These are phyloP conservation scores for Tethea ocularis DNA, from an alignment of 2,888 invertebrate genomes.

Conservation along the genomic window DNA sequence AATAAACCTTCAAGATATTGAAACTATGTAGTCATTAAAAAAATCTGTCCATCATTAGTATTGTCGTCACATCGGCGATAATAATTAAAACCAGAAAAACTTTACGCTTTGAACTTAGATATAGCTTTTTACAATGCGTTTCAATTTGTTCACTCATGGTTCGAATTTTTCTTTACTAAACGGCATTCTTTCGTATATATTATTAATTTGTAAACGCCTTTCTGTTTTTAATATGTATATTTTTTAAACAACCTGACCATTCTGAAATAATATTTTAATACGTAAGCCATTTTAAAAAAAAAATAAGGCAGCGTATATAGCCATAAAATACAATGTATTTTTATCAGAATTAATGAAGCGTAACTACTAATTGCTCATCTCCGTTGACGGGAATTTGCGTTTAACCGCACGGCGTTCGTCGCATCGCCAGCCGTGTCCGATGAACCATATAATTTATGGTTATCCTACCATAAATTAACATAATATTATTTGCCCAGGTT, in stretches of 20 bases:
- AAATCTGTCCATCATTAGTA: background rate
- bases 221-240: background rate
- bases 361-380: constrained; percentile 36
- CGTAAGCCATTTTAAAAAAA: too few species aligned
- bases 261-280: too few species aligned
- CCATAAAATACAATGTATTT: too few species aligned
- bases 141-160: background rate
- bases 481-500: constrained; percentile 8
- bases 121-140: background rate
- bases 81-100: background rate
- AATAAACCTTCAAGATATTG: too few species aligned
- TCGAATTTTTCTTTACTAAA: background rate
- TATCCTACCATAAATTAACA: constrained; percentile 45
- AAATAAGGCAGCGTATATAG: too few species aligned
- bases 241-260: background rate
- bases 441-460: constrained; percentile 35
- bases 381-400: constrained; percentile 18
- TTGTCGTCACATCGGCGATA: background rate
- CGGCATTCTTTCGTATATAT: background rate
- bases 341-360: constrained; percentile 19
- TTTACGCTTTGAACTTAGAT: background rate
- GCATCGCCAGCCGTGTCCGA: constrained; percentile 23
- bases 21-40: background rate
- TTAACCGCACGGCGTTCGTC: background rate
- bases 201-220: background rate